phyloP scores from a whole-genome alignment of 2,888 invertebrate genomes.

The Eupithecia vulgata region DNA sequence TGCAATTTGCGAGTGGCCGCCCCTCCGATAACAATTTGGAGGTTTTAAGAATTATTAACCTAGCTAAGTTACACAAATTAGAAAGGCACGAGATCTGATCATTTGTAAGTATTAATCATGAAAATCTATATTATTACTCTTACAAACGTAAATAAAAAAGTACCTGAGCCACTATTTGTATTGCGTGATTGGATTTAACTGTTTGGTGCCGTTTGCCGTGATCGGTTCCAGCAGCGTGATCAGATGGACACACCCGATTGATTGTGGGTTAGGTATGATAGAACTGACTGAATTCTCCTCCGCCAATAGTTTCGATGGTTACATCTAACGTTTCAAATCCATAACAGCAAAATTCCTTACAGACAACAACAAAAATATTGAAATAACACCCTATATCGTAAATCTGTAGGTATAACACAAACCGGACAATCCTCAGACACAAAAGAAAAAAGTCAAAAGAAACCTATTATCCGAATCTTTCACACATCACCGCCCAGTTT shows the following conservation, averaged over 20 bases:
- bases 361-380: background rate
- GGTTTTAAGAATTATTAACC: background rate
- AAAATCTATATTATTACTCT: too few relatives aligned
- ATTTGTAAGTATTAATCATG: too few relatives aligned
- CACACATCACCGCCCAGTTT: constrained; percentile 42
- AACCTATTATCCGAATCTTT: constrained; percentile 34
- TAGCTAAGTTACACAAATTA: background rate
- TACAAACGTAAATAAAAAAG: too few relatives aligned
- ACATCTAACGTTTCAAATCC: background rate
- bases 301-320: background rate
- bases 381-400: background rate
- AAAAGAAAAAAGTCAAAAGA: constrained; percentile 31
- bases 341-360: background rate
- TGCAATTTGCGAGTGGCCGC: constrained; percentile 20
- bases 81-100: too few relatives aligned
- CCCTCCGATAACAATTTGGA: constrained; percentile 8
- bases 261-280: background rate
- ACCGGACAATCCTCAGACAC: constrained; percentile 27
- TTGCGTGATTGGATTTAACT: too few relatives aligned
- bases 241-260: too few relatives aligned
- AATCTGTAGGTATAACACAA: constrained; percentile 11
- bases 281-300: background rate
- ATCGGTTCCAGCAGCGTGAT: too few relatives aligned
- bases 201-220: too few relatives aligned
- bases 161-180: too few relatives aligned